phyloP scores from a whole-genome alignment of 2,888 invertebrate species.

The Caenorhabditis sp. region DNA sequence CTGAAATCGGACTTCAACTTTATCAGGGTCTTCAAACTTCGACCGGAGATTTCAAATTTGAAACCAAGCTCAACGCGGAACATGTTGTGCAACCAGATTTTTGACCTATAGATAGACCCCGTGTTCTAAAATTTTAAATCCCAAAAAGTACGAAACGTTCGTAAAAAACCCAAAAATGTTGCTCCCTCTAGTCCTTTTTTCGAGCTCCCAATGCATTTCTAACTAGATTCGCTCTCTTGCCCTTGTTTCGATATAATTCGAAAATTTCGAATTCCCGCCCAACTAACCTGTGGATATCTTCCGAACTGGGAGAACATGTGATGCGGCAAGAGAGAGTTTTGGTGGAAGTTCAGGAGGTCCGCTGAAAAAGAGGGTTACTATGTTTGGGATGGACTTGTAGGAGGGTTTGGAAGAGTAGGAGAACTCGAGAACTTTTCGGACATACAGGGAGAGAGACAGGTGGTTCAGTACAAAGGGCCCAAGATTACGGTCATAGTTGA shows the following conservation, averaged over 20 bases:
- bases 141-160: constrained; percentile 18
- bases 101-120: no score
- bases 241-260: not conserved
- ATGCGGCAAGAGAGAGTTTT: constrained; percentile 71
- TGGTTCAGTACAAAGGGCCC: not conserved
- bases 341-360: constrained; percentile 73
- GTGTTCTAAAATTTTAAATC: not conserved
- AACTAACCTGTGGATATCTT: constrained; percentile 64
- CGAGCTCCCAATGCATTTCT: constrained; percentile 31
- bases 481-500: constrained; percentile 16
- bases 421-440: not conserved
- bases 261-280: not conserved
- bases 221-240: constrained; percentile 4
- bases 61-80: no score
- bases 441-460: not conserved
- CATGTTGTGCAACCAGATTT: no score
- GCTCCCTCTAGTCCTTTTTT: not conserved
- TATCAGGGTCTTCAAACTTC: no score
- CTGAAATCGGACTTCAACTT: no score
- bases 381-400: not conserved
- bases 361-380: constrained; percentile 47
- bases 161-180: constrained; percentile 11
- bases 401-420: not conserved
- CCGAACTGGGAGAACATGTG: constrained; percentile 75
- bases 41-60: no score